Base-by-base conservation (phyloP, 37 sponge, comb jelly and placozoan species). In the Bolinopsis microptera region DNA sequence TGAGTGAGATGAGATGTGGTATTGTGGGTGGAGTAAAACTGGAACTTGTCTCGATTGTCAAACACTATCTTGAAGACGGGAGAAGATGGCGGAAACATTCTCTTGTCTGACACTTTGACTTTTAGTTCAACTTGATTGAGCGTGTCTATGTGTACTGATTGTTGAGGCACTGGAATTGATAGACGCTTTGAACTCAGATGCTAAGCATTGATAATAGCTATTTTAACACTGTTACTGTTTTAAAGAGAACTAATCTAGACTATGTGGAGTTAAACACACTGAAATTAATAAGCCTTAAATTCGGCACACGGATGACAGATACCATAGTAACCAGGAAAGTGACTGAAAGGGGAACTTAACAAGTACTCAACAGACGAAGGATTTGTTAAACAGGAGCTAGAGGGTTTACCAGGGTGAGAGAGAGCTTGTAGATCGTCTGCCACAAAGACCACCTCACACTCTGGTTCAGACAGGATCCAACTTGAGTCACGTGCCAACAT, bases 11-110 rank as follows among this genome's bases (percentile, higher is more conserved):
- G 32, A 1, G 90, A 24, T 0, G 61, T 86, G 30, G 0, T 26
- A 34, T 86, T 39, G 61, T 27, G 41, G 61, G 90, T 86, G 2
- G 90, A 30, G 90, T 86, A 86, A 34, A 86, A 86, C 30, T 86
- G 40, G 28, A 86, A 86, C 90, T 41, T 86, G n/a, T 86, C 61
- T 48, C 90, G 9, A 27, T 86, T 39, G 0, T 41, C 90, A 23
- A 86, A 86, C 31, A 39, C 38, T 24, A 86, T 48, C 30, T 41
- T 24, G 26, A 86, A 40, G 61, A 3, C 25, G n/a, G 90, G 90
- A 0, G 90, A 48, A 21, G n/a, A 86, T 1, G 31, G 27, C 28
- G 90, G 38, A 3, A 41, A 38, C 0, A 28, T 0, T 30, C 90
- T 40, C 38, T 25, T 9, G 26, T 86, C 90, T 3, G n/a, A 13